Conservation (phyloP, 2,797 vertebrate species). For the Natrix natrix region DNA sequence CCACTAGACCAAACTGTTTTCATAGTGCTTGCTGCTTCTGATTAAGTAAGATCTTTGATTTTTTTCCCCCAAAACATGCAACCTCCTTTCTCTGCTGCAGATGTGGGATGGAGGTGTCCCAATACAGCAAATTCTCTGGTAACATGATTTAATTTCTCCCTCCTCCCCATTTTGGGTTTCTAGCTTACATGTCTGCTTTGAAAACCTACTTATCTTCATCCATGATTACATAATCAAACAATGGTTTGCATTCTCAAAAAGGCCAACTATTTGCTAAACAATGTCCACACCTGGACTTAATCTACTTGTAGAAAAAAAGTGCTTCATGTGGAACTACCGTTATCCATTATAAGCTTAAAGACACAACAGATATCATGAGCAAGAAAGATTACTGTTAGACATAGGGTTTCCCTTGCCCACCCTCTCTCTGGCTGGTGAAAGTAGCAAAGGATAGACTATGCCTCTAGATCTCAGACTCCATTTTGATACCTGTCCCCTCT, state of each 20-base stretch:
- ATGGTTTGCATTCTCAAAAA: background rate
- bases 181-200: background rate
- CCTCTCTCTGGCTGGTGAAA: background rate
- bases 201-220: background rate
- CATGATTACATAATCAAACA: background rate
- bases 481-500: slow-evolving; percentile 85
- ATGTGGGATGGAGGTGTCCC: background rate
- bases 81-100: background rate
- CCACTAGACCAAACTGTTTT: background rate
- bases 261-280: background rate
- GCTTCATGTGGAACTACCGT: background rate
- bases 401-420: background rate
- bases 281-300: background rate
- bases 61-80: background rate
- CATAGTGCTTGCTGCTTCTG: background rate
- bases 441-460: slow-evolving; percentile 15
- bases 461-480: background rate
- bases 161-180: background rate
- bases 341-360: background rate
- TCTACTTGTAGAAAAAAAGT: background rate
- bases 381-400: background rate
- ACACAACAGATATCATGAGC: background rate
- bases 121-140: background rate
- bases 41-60: background rate
- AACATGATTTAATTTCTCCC: background rate